Base-by-base conservation (phyloP, 2,888 invertebrate species). In the Fragum sueziense region DNA sequence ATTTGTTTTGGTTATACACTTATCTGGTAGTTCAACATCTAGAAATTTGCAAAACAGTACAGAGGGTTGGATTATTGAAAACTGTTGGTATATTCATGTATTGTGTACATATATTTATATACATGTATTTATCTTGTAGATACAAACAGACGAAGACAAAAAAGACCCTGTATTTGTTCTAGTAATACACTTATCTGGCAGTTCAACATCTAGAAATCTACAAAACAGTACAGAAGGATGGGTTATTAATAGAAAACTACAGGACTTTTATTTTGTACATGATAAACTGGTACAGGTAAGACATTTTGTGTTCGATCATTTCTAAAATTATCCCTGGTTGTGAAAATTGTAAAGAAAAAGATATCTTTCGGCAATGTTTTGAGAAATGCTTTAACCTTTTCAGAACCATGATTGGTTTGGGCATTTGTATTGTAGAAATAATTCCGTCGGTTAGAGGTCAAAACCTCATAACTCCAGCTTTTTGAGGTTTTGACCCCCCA, bases 211-310 rank as follows among this genome's bases (percentile, higher is more conserved):
- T n/a, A 75, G 71, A 47, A 85, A 84, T 54, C 75, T 87, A 27
- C 87, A 87, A 68, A 85, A 82, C 94, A 94, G 87, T 52, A 85
- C 88, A 54, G 88, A 91, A 80, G 93, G 93, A 37, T 94, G 94
- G 94, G 91, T 93, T 14, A 92, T 94, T 17, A 90, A 92, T n/a
- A 88, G 94, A 54, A 93, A 89, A 65, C 88, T 96, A 54, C 94
- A 94, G 29, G 95, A 95, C 80, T 96, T 96, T 88, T 95, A 97
- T 94, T 96, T 97, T 80, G 93, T 97, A 74, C 97, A 97, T 94
- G 95, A 96, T 90, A 97, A 97, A 93, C 93, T 97, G 87, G 95
- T 92, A 77, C 93, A 91, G 89, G 92, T 92, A 70, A 74, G 73
- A 61, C 14, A 22, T 14, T 47, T 14, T 47, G n/a, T n/a, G n/a